phyloP scores from a whole-genome alignment of 1,140 invertebrate genomes.

The Drosophila sucinea region DNA sequence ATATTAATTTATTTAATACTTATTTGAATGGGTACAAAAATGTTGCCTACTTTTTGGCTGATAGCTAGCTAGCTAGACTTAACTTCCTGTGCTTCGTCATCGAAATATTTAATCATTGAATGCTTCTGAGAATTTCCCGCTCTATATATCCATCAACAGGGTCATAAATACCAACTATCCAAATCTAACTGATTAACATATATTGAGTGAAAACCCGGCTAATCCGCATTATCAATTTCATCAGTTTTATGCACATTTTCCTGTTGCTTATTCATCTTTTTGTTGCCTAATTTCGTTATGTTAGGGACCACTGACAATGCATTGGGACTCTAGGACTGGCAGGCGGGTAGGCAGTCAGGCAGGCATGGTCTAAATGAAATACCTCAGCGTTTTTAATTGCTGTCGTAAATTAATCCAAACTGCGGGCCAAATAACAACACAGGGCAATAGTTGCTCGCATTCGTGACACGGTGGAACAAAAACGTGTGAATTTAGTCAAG shows the following conservation, averaged over 20 bases:
- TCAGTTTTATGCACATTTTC: slow-evolving; percentile 74
- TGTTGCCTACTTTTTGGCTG: slow-evolving; percentile 37
- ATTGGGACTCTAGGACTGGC: slow-evolving; percentile 31
- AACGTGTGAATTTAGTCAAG: slow-evolving; percentile 67
- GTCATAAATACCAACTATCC: slow-evolving; percentile 59
- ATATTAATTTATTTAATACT: not conserved
- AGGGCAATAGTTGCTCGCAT: slow-evolving; percentile 7
- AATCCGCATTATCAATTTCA: slow-evolving; percentile 64
- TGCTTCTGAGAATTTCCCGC: slow-evolving; percentile 42
- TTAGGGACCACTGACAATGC: slow-evolving; percentile 16
- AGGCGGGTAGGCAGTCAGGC: not conserved
- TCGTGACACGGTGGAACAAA: slow-evolving; percentile 43
- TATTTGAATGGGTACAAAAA: not conserved
- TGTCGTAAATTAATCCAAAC: slow-evolving; percentile 79
- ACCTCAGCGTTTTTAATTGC: slow-evolving; percentile 76
- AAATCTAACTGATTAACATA: slow-evolving; percentile 55
- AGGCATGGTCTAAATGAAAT: slow-evolving; percentile 24
- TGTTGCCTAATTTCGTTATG: slow-evolving; percentile 51
- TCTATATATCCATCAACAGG: slow-evolving; percentile 41
- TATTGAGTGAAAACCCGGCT: slow-evolving; percentile 51
- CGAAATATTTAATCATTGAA: slow-evolving; percentile 25
- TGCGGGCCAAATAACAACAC: slow-evolving; percentile 61
- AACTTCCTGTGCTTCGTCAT: slow-evolving; percentile 31
- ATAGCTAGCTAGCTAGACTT: slow-evolving; percentile 21
- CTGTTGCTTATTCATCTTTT: slow-evolving; percentile 44